These are phyloP conservation scores for Narcine bancroftii DNA, from an alignment of 2,113 vertebrate species.

Conservation along the genomic window DNA sequence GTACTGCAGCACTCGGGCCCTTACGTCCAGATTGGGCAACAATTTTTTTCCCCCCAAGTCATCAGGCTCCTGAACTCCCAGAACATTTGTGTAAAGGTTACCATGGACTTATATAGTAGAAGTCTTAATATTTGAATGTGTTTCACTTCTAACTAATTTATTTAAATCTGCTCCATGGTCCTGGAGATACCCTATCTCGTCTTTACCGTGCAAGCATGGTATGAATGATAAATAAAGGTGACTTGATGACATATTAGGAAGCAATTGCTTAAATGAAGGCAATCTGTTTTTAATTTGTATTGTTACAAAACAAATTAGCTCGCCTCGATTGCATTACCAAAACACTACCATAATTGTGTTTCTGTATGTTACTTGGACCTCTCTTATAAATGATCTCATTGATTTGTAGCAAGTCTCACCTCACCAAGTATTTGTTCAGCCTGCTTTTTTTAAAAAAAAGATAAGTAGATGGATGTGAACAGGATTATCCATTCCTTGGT, in stretches of 20 bases:
- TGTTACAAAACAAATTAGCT: not conserved
- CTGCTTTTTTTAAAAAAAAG: not conserved
- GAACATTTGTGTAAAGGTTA: too few species aligned
- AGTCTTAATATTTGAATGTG: too few species aligned
- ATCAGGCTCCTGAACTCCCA: too few species aligned
- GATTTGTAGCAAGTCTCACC: not conserved
- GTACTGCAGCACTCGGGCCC: too few species aligned
- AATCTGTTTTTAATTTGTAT: not conserved
- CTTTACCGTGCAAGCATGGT: too few species aligned
- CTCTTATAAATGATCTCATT: not conserved
- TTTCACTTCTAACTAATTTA: too few species aligned
- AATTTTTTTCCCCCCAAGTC: too few species aligned
- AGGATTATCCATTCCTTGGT: not conserved
- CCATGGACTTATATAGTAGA: too few species aligned
- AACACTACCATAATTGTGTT: not conserved
- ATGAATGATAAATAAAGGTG: too few species aligned
- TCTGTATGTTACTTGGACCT: not conserved
- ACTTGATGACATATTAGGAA: not conserved
- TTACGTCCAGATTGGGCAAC: too few species aligned
- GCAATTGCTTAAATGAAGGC: not conserved
- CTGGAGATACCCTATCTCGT: too few species aligned
- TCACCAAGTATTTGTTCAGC: not conserved
- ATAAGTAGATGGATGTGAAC: not conserved
- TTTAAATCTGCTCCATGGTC: too few species aligned
- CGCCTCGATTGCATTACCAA: not conserved